Base-by-base conservation (phyloP, 2,888 invertebrate species). In the Harpalus rufipes region DNA sequence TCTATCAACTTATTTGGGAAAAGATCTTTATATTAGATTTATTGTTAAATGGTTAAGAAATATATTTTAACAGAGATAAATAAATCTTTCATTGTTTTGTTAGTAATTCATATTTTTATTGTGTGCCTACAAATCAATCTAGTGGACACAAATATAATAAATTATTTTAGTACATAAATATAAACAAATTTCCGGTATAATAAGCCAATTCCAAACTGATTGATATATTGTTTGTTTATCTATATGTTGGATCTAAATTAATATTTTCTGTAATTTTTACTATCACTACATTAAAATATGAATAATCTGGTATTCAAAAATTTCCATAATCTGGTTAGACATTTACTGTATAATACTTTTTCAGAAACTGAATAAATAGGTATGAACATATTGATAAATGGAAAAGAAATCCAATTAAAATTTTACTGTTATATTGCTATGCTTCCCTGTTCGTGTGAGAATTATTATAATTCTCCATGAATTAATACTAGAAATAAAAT, bases 21-120 rank as follows among this genome's bases (percentile, higher is more conserved):
- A 14, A 68, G 1, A 8, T 25, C 8, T 41, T 72, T 12, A 10
- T 51, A 51, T 44, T 68, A 68, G 68, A 72, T 51, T 74, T 74
- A 74, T 25, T 12, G 18, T 25, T 21, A 16, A 63, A 12, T 63
- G 8, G 8, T 63, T 32, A 7, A 25, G 25, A 63, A 63, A 25
- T 51, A 51, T 10, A 51, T 51, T 51, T 12, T 2, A 51, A 12
- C 6, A 51, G 10, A 51, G 6, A 51, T 51, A 51, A 51, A 51
- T 51, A 51, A 51, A 51, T 51, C 44, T 51, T 51, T 51, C 12
- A 12, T 51, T 51, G 44, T 51, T 51, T 51, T 51, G 44, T 10
- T 51, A 12, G 44, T 51, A 51, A 12, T 51, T 6, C 44, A 51
- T 51, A 51, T 51, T 51, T 12, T 51, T 1, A 7, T 51, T 51